Evolutionary conservation across 2,888 invertebrate genomes (phyloP).

Genomic region (Esperia sulphurella): DNA sequence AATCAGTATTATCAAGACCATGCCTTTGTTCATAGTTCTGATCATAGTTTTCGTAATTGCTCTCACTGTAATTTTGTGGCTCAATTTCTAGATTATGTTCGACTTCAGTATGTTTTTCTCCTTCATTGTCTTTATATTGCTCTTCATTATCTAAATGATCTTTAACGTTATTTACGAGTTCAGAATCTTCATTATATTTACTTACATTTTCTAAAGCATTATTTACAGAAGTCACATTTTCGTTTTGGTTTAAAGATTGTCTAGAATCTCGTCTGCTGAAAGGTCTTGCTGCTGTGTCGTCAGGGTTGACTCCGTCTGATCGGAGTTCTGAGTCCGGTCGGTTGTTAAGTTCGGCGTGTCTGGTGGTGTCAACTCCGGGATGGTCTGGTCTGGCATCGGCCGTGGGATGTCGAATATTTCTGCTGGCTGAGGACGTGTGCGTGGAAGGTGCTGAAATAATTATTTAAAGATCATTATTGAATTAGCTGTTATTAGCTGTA

Average conservation of each 20-base stretch:
- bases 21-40: slow-evolving; percentile 14
- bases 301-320: slow-evolving; percentile 24
- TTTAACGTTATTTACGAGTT: neutral
- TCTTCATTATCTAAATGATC: neutral
- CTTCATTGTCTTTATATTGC: neutral
- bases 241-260: neutral
- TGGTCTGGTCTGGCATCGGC: slow-evolving; percentile 57
- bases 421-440: slow-evolving; percentile 55
- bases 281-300: slow-evolving; percentile 34
- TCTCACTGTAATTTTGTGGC: slow-evolving; percentile 14
- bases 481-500: neutral
- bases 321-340: slow-evolving; percentile 33
- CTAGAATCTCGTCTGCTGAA: slow-evolving; percentile 35
- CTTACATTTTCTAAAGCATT: neutral
- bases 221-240: neutral
- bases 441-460: slow-evolving; percentile 61
- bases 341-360: slow-evolving; percentile 48
- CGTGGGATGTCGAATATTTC: slow-evolving; percentile 52
- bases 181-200: neutral
- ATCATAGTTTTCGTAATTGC: slow-evolving; percentile 21
- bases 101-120: slow-evolving; percentile 8
- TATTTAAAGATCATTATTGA: neutral
- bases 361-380: slow-evolving; percentile 66
- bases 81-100: slow-evolving; percentile 12
- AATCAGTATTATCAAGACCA: neutral